Evolutionary conservation across 2,888 invertebrate species (phyloP).

Genomic region (Eledona agricola): DNA sequence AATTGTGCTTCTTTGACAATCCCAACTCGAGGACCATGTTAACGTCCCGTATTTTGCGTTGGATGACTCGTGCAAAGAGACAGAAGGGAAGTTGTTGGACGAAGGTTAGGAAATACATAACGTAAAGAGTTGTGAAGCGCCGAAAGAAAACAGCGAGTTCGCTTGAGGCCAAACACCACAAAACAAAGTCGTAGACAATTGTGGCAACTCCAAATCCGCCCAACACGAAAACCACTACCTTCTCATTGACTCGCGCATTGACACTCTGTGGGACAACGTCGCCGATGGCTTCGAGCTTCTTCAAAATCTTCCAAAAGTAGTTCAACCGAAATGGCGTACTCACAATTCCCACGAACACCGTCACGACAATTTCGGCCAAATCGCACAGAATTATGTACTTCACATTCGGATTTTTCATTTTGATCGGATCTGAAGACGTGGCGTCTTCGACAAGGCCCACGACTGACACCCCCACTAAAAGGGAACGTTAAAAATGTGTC

Average conservation of each 20-base stretch:
- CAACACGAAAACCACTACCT: no score
- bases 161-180: background rate
- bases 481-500: no score
- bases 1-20: background rate
- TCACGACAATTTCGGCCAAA: conserved; percentile 14
- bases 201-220: no score
- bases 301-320: conserved; percentile 16
- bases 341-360: conserved; percentile 19
- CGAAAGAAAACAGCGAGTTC: background rate
- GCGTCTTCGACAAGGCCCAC: conserved; percentile 4
- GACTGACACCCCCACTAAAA: conserved; percentile 1
- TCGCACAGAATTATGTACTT: conserved; percentile 20
- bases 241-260: no score
- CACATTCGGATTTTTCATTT: conserved; percentile 7
- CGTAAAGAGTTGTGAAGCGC: background rate
- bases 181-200: background rate
- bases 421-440: conserved; percentile 2
- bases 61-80: background rate
- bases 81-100: conserved; percentile 2
- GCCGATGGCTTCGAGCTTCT: no score
- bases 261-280: no score
- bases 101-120: conserved; percentile 1
- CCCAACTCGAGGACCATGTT: background rate
- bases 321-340: conserved; percentile 10
- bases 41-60: background rate